Percentiles rank a stretch among this genome's conserved stretches.
These are phyloP conservation scores for Setipinna tenuifilis DNA, from an alignment of 2,797 vertebrate genomes.

Conservation along the genomic window DNA sequence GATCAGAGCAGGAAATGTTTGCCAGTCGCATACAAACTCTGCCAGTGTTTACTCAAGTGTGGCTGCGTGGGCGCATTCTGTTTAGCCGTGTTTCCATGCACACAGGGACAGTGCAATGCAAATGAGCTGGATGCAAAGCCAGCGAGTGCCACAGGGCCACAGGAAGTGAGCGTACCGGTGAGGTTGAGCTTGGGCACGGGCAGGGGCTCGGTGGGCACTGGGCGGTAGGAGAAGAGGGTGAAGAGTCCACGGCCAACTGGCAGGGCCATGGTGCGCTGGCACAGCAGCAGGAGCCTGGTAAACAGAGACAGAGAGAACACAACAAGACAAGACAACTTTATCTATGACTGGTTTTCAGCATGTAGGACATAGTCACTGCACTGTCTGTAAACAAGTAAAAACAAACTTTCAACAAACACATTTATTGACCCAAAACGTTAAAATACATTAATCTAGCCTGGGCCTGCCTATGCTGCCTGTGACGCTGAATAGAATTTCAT, in stretches of 20 bases:
- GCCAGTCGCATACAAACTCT: no score
- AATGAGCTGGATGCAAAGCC: no score
- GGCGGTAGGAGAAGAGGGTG: constrained; percentile 95
- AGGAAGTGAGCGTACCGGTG: constrained; percentile 76
- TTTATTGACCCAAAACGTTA: not conserved
- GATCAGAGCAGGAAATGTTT: no score
- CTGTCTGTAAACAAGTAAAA: no score
- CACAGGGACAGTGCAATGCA: no score
- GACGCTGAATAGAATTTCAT: no score
- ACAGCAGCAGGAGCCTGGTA: constrained; percentile 84
- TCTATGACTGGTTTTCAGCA: not conserved
- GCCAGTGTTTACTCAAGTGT: no score
- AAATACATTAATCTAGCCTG: no score
- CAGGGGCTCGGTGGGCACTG: constrained; percentile 92
- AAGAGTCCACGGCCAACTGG: constrained; percentile 95
- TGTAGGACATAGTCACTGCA: not conserved
- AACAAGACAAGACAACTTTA: not conserved
- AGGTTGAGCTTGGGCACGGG: constrained; percentile 96
- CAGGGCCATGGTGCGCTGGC: constrained; percentile 95
- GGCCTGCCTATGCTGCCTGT: no score
- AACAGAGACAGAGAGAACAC: constrained; percentile 2
- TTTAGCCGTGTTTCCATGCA: no score
- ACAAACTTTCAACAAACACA: not conserved
- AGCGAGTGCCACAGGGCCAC: no score
- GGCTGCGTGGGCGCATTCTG: no score